Base-by-base conservation (phyloP, 2,888 invertebrate species). In the Mantis religiosa region DNA sequence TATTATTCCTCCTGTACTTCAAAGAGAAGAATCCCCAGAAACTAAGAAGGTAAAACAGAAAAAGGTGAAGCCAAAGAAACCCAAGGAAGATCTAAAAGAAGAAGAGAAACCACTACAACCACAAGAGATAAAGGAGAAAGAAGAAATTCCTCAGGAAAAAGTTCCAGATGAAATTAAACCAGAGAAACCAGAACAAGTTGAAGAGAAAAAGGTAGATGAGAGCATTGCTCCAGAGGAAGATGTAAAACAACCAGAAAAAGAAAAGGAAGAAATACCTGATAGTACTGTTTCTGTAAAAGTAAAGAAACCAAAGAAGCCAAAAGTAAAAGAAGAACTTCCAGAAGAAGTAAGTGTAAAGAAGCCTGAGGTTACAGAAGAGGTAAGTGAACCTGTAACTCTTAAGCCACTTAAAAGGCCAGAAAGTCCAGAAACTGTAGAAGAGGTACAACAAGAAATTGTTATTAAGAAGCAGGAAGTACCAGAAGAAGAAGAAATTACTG, bases 141-240 rank as follows among this genome's bases (percentile, higher is more conserved):
- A 89, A 71, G 85, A 88, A 30, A 88, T 27, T 25, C 54, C 89
- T 28, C 82, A 71, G 54, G 90, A 90, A 88, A 91, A 90, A 85
- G 88, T 90, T 14, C 30, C 89, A 83, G 91, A 91, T 89, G 90
- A 91, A 88, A 87, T 90, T 25, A 91, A 93, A 86, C 90, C 90
- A 25, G 89, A 90, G 47, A 88, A 91, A 85, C 90, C 91, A 84
- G 85, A 92, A 82, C 27, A 88, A n/a, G 27, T 95, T 84, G 95
- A 96, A 92, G 95, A 96, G 92, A 94, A 97, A 30, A 97, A 96
- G 0, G 94, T 97, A 28, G 96, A 96, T 92, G 97, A 96, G 92
- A 88, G 87, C 82, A 90, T 83, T 27, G 27, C 90, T 34, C 47
- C 88, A 28, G 28, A 92, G 91, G 91, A 91, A 83, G 91, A 90